phyloP scores from a whole-genome alignment of 2,113 vertebrate genomes.

The Odontesthes bonariensis region DNA sequence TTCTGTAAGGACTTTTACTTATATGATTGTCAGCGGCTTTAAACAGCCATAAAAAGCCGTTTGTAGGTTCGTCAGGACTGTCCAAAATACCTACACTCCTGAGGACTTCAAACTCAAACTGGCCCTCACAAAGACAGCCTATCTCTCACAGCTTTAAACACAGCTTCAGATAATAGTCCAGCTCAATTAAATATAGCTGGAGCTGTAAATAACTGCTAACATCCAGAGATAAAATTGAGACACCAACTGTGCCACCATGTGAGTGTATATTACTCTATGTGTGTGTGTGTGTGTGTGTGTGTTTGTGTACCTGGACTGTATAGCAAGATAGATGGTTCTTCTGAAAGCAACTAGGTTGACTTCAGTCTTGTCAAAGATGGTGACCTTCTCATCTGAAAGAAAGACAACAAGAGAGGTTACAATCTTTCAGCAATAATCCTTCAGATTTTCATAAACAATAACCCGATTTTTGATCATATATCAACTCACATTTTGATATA shows the following conservation, averaged over 20 bases:
- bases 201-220: conserved; percentile 56
- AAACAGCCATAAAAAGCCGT: neutral
- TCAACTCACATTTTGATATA: neutral
- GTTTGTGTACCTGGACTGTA: conserved; percentile 93
- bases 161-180: conserved; percentile 55
- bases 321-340: conserved; percentile 97
- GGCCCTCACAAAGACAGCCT: conserved; percentile 1
- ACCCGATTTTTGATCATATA: neutral
- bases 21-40: neutral
- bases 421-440: neutral
- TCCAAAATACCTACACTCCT: neutral
- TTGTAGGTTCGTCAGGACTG: neutral
- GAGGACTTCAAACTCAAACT: conserved; percentile 8
- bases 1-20: neutral
- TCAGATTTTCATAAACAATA: neutral
- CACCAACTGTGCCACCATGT: conserved; percentile 27
- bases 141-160: neutral
- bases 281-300: neutral
- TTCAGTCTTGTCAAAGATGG: conserved; percentile 97
- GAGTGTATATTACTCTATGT: neutral
- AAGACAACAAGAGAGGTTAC: neutral
- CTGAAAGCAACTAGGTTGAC: conserved; percentile 97
- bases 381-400: conserved; percentile 87
- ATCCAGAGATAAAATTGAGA: conserved; percentile 44
- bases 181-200: conserved; percentile 49